phyloP scores from a whole-genome alignment of 2,888 invertebrate species.

The Andrena minutula region DNA sequence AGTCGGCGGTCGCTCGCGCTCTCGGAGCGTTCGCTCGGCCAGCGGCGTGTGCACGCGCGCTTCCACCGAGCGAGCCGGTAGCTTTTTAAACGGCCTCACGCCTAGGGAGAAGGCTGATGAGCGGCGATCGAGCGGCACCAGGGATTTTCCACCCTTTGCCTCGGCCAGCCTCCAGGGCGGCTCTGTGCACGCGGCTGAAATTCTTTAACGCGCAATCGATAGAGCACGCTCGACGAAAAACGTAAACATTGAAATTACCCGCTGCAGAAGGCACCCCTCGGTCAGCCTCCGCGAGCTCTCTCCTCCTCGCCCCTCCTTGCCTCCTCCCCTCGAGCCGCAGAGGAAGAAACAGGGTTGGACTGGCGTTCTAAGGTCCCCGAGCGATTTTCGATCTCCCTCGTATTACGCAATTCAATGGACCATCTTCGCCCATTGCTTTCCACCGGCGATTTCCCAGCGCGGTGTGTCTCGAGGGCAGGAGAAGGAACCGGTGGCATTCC shows the following conservation, averaged over 20 bases:
- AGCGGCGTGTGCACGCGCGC: conserved; percentile 64
- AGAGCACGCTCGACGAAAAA: conserved; percentile 14
- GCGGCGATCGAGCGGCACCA: conserved; percentile 44
- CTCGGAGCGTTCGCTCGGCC: conserved; percentile 58
- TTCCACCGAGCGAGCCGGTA: not conserved
- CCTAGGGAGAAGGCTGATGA: conserved; percentile 28
- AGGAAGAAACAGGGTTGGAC: conserved; percentile 7
- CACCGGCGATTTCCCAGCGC: conserved; percentile 13
- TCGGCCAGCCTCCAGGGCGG: not conserved
- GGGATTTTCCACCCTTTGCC: conserved; percentile 50
- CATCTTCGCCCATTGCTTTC: not conserved
- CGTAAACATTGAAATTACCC: conserved; percentile 46
- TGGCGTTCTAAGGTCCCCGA: conserved; percentile 3
- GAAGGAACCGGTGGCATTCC: conserved; percentile 5
- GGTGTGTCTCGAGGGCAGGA: not conserved
- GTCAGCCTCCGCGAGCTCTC: not conserved
- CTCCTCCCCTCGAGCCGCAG: not conserved
- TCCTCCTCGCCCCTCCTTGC: not conserved
- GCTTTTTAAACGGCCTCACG: conserved; percentile 45
- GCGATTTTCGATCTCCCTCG: not conserved
- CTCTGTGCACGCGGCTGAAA: conserved; percentile 16
- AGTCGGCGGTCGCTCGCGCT: conserved; percentile 59
- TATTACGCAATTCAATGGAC: conserved; percentile 16
- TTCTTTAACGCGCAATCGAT: conserved; percentile 41
- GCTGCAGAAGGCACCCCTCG: conserved; percentile 2